Base-by-base conservation (phyloP, 2,113 vertebrate genomes). In the Chlorocebus sabaeus region DNA sequence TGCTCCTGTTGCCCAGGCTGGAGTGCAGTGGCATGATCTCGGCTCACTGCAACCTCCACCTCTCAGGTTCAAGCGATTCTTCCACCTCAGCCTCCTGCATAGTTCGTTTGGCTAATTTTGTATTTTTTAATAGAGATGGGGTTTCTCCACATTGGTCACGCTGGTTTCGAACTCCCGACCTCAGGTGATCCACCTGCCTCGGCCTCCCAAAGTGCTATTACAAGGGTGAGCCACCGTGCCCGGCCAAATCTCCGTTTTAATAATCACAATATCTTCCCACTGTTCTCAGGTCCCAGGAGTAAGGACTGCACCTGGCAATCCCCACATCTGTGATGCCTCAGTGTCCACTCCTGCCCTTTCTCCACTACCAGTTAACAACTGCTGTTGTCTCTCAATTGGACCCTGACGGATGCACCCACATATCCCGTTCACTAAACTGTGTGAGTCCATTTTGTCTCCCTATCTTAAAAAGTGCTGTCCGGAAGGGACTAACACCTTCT, bases 391-490 rank as follows among this genome's bases (percentile, higher is more conserved):
- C 72, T 11, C 6, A 16, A 2, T 6, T 6, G 59, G 40, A 18
- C 43, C 50, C 68, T 5, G 43, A 82, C 20, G 14, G 48, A n/a
- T 27, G 32, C 68, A 23, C 23, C 48, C 72, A 4, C 7, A 23
- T 1, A 5, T 55, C 14, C 38, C 32, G 43, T 25, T 73, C 72
- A 6, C 45, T 30, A 2, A 8, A 30, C n/a, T 45, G 45, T 55
- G 2, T 40, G 70, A 20, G 25, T 10, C 1, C 16, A 2, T 9
- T 5, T 30, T 0, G 2, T 20, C 52, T 68, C 48, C 30, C n/a
- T 40, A 30, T 1, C 64, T 72, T 38, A 18, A 10, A 18, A 10
- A 45, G 27, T 12, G 7, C 50, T 61, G 3, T 2, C 14, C 0
- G 6, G 11, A 43, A 70, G 64, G 20, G 75, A 10, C 55, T 38